Conservation (phyloP, 2,113 vertebrate species). For the Vulpes ferrilata region DNA sequence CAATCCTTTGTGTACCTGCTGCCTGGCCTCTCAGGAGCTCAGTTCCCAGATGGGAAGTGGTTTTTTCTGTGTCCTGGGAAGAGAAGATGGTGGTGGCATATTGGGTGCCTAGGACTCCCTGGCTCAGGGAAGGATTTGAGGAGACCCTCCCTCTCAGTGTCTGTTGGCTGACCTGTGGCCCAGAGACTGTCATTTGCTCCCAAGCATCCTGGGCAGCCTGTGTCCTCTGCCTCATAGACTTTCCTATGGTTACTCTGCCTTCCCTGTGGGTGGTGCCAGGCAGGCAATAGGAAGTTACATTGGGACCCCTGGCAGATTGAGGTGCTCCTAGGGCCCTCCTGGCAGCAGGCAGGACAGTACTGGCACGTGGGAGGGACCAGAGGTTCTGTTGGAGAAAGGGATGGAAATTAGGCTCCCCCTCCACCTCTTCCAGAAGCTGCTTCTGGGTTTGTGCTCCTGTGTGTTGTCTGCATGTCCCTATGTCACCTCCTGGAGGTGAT, state of each 20-base stretch:
- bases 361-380: rapidly evolving
- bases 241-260: background rate
- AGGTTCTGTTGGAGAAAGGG: background rate
- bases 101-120: too few relatives aligned
- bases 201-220: background rate
- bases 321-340: too few relatives aligned
- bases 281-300: too few relatives aligned
- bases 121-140: too few relatives aligned
- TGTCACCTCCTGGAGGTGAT: background rate
- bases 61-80: background rate
- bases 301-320: too few relatives aligned
- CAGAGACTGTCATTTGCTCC: background rate
- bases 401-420: background rate
- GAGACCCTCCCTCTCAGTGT: background rate
- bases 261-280: too few relatives aligned
- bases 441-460: background rate
- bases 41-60: background rate
- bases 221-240: background rate
- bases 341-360: background rate
- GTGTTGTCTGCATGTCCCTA: background rate
- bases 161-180: too few relatives aligned
- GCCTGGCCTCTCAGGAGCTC: background rate
- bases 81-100: background rate
- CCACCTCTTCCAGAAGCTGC: background rate
- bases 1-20: background rate